Evolutionary conservation across 1,140 invertebrate genomes (phyloP).

Genomic region (Goniozus legneri): DNA sequence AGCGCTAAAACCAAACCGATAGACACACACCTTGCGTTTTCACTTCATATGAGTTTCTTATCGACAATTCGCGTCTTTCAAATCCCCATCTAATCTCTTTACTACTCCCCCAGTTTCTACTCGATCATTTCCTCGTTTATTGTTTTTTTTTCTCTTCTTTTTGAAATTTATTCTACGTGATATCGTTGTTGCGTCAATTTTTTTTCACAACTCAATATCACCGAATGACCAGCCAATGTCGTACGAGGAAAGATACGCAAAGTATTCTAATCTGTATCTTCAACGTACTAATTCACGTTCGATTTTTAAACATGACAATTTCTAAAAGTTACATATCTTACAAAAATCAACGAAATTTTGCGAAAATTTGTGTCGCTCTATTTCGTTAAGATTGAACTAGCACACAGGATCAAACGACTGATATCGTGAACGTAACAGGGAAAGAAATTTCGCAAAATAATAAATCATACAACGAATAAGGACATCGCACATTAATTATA

Average conservation of each 20-base stretch:
- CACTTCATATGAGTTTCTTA: constrained; percentile 41
- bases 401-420: constrained; percentile 4
- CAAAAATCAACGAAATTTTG: constrained; percentile 22
- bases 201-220: background rate
- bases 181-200: background rate
- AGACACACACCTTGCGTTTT: constrained; percentile 56
- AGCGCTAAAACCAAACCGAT: constrained; percentile 58
- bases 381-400: constrained; percentile 43
- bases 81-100: constrained; percentile 1
- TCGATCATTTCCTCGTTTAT: constrained; percentile 16
- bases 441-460: constrained; percentile 23
- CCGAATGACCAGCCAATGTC: background rate
- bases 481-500: constrained; percentile 24
- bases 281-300: too few relatives aligned
- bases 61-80: constrained; percentile 8
- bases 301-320: constrained; percentile 1
- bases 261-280: too few relatives aligned
- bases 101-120: constrained; percentile 20
- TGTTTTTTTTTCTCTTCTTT: constrained; percentile 7
- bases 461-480: constrained; percentile 36
- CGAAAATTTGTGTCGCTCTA: constrained; percentile 26
- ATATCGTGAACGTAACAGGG: constrained; percentile 8
- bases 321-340: constrained; percentile 9
- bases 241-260: background rate
- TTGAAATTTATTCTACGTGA: background rate